phyloP scores from a whole-genome alignment of 2,113 vertebrate species.

The Orientallactaga bullata region DNA sequence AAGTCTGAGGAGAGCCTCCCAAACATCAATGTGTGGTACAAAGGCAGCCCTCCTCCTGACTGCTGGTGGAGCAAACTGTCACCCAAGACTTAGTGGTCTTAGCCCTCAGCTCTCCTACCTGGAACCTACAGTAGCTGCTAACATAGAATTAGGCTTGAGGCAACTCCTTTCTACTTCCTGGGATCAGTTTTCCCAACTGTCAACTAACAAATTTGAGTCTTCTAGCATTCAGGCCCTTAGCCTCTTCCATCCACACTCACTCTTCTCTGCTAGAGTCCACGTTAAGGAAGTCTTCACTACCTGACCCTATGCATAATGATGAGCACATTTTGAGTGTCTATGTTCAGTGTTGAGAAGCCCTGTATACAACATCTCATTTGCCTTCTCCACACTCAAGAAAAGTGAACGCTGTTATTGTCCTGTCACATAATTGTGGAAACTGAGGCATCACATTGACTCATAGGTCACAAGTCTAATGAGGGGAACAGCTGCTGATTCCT shows the following conservation, averaged over 20 bases:
- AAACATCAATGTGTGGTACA: not conserved
- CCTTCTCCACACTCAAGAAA: conserved; percentile 3
- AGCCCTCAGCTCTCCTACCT: not conserved
- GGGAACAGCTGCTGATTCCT: not conserved
- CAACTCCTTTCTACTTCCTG: not conserved
- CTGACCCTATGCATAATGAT: not conserved
- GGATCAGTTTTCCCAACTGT: conserved; percentile 41
- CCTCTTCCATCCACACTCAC: not conserved
- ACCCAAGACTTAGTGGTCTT: not conserved
- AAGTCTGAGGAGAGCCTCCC: not conserved
- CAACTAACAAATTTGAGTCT: conserved; percentile 15
- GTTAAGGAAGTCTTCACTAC: not conserved
- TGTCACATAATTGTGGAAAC: conserved; percentile 61
- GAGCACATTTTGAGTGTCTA: not conserved
- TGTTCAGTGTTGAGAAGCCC: not conserved
- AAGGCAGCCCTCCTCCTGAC: not conserved
- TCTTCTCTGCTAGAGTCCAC: not conserved
- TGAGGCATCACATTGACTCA: conserved; percentile 60
- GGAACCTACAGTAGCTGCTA: not conserved
- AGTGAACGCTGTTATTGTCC: conserved; percentile 46
- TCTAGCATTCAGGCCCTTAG: not conserved
- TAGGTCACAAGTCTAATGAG: not conserved
- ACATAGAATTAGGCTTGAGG: not conserved
- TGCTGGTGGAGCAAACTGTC: not conserved
- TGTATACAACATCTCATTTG: conserved; percentile 24